phyloP scores from a whole-genome alignment of 1,140 invertebrate genomes.

The Homalodisca vitripennis region DNA sequence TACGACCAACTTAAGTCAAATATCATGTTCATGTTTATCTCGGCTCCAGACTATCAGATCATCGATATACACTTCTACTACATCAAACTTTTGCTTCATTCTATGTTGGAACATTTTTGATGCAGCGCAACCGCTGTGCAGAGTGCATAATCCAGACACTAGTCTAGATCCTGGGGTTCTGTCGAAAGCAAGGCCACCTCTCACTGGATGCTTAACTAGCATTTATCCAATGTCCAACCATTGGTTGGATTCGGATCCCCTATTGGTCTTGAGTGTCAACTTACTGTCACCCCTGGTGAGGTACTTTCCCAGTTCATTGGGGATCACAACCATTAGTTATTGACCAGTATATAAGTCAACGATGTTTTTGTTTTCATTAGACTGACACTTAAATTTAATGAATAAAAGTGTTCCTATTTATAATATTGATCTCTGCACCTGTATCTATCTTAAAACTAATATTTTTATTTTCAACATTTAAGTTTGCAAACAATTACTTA shows the following conservation, averaged over 20 bases:
- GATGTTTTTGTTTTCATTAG: neutral
- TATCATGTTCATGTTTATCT: neutral
- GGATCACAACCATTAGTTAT: neutral
- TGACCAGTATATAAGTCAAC: neutral
- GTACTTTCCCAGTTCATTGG: neutral
- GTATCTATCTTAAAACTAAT: neutral
- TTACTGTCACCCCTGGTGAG: no score
- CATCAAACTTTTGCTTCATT: neutral
- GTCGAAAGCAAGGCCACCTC: no score
- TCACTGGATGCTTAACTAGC: neutral
- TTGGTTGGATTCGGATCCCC: no score
- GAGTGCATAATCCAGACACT: no score
- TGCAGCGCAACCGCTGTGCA: neutral
- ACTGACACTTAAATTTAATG: neutral
- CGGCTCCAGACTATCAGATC: neutral
- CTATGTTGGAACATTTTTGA: neutral
- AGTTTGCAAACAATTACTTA: neutral
- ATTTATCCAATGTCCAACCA: neutral
- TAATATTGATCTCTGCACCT: neutral
- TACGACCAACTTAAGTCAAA: neutral
- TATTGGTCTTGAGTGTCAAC: no score
- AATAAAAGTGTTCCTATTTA: neutral
- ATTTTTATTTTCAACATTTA: neutral
- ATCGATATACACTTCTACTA: neutral
- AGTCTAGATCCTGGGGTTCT: no score